Evolutionary conservation across 2,888 invertebrate genomes (phyloP).

Genomic region (Cynaeus angustus): DNA sequence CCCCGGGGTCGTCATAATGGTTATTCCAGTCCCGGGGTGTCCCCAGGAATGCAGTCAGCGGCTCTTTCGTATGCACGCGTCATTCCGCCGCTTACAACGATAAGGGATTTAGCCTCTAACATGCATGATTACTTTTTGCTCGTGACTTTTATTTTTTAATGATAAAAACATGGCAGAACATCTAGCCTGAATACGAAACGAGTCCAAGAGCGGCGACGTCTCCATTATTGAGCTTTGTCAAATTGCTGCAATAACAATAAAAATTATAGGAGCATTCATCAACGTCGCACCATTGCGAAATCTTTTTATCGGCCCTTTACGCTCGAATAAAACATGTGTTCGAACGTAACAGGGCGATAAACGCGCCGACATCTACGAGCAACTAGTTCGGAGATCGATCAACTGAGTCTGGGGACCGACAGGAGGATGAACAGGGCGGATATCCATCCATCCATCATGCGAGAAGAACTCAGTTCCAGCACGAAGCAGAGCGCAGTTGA

Average conservation of each 20-base stretch:
- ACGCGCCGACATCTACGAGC: conserved; percentile 51
- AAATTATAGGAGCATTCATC: conserved; percentile 50
- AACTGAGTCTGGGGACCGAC: conserved; percentile 47
- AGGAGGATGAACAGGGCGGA: conserved; percentile 52
- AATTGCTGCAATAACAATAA: conserved; percentile 39
- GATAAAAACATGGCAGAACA: conserved; percentile 65
- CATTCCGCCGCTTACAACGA: conserved; percentile 66
- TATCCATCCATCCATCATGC: conserved; percentile 51
- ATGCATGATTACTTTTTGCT: conserved; percentile 69
- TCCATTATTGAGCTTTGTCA: conserved; percentile 39
- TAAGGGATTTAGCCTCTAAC: conserved; percentile 70
- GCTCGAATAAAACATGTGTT: conserved; percentile 51
- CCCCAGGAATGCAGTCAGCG: conserved; percentile 19
- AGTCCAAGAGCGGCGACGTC: conserved; percentile 28
- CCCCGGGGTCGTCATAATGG: neutral
- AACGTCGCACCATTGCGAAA: conserved; percentile 43
- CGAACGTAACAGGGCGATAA: conserved; percentile 52
- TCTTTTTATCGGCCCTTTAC: conserved; percentile 52
- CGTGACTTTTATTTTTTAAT: conserved; percentile 70
- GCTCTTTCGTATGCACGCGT: conserved; percentile 66
- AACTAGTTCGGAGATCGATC: conserved; percentile 52
- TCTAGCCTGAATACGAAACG: conserved; percentile 45
- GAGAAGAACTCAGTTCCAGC: conserved; percentile 45
- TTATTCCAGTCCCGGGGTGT: conserved; percentile 11
- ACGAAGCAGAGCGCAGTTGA: conserved; percentile 50